Percentiles rank a stretch among this genome's conserved stretches.
These are phyloP conservation scores for Saturnia pavonia DNA, from an alignment of 2,888 invertebrate genomes.

Conservation along the genomic window DNA sequence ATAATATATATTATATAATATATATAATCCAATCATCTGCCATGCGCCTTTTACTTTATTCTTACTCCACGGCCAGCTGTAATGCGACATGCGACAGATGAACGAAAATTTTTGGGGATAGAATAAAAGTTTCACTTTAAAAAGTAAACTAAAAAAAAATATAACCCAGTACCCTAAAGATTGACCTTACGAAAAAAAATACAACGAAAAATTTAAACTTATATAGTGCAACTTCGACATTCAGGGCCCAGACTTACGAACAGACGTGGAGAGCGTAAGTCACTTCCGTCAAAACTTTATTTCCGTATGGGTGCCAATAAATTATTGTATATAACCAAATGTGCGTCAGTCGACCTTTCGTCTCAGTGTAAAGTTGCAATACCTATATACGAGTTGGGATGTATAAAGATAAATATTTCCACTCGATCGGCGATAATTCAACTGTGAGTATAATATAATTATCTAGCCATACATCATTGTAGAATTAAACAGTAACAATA, in stretches of 20 bases:
- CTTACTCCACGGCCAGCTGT: too few species aligned
- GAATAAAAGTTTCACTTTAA: too few species aligned
- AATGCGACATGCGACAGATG: too few species aligned
- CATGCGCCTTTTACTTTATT: too few species aligned
- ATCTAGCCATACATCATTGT: neutral
- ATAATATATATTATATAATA: too few species aligned
- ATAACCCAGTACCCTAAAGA: neutral
- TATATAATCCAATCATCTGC: too few species aligned
- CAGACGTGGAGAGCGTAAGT: neutral
- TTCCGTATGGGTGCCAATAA: conserved; percentile 25
- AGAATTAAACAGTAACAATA: neutral
- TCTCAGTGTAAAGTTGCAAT: conserved; percentile 11
- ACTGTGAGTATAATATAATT: conserved; percentile 43
- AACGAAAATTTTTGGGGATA: too few species aligned
- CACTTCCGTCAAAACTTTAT: conserved; percentile 33
- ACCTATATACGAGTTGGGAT: conserved; percentile 33
- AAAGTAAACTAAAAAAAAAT: neutral
- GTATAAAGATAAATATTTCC: conserved; percentile 41
- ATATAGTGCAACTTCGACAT: neutral
- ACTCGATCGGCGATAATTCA: conserved; percentile 43
- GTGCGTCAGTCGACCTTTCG: conserved; percentile 14
- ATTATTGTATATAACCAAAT: conserved; percentile 30
- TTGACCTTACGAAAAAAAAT: neutral
- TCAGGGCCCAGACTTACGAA: conserved; percentile 3
- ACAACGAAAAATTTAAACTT: neutral